phyloP scores from a whole-genome alignment of 2,797 vertebrate genomes.

The Neopelma chrysocephalum region DNA sequence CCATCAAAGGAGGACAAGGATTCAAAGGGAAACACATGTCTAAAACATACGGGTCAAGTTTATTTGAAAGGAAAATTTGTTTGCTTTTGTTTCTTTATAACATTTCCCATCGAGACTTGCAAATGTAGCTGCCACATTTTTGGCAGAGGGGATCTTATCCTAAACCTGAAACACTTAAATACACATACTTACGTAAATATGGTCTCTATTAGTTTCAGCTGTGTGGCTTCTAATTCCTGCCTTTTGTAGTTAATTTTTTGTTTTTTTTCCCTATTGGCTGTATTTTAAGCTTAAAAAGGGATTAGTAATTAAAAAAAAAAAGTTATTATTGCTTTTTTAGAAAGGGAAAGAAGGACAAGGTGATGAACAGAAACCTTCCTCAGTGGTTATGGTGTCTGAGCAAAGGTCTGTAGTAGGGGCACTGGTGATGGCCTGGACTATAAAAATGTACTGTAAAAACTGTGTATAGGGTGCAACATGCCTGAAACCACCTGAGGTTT shows the following conservation, averaged over 20 bases:
- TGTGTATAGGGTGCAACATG: neutral
- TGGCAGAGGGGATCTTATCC: slow-evolving; percentile 7
- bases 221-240: neutral
- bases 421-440: fast-evolving
- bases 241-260: neutral
- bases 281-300: neutral
- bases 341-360: neutral
- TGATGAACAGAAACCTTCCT: neutral
- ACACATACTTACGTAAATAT: neutral
- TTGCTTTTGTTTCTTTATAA: slow-evolving; percentile 52
- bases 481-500: neutral
- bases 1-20: neutral
- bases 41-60: neutral
- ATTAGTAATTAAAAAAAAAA: neutral
- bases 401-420: neutral
- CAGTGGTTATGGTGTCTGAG: neutral
- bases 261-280: neutral
- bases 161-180: slow-evolving; percentile 4
- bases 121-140: slow-evolving; percentile 43
- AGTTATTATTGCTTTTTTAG: neutral
- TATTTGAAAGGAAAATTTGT: slow-evolving; percentile 33
- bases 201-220: slow-evolving; percentile 27
- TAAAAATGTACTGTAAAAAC: neutral
- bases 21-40: slow-evolving; percentile 20
- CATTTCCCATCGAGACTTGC: slow-evolving; percentile 13